Percentiles rank a stretch among this genome's conserved stretches.
Evolutionary conservation across 2,888 invertebrate genomes (phyloP).

Genomic region (Zygogramma bicolorata): DNA sequence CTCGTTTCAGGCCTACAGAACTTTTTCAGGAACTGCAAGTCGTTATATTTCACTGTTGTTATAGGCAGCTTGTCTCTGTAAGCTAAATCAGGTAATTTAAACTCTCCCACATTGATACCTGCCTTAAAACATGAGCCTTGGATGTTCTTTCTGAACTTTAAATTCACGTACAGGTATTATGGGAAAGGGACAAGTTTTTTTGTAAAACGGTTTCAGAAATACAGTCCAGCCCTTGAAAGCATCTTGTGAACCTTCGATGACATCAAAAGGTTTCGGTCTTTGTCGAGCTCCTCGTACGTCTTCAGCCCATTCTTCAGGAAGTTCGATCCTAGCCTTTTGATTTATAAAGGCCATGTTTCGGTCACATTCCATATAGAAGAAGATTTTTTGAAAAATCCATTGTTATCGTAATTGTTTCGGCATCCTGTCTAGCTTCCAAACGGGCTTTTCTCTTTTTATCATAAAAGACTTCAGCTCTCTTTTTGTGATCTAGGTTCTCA

Average conservation of each 20-base stretch:
- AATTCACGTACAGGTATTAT: not conserved
- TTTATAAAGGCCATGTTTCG: constrained; percentile 16
- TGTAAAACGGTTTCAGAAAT: constrained; percentile 8
- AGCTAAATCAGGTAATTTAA: not conserved
- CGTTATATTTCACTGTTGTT: not conserved
- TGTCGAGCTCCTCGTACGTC: not conserved
- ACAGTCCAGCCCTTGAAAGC: constrained; percentile 12
- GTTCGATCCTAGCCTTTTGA: constrained; percentile 11
- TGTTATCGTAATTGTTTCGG: not conserved
- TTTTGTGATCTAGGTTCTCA: not conserved
- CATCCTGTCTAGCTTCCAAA: not conserved
- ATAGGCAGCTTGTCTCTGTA: not conserved
- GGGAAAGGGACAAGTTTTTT: not conserved
- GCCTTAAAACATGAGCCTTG: not conserved
- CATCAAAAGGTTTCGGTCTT: not conserved
- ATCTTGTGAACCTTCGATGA: constrained; percentile 1
- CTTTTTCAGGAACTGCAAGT: not conserved
- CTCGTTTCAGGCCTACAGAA: not conserved
- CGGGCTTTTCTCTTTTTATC: constrained; percentile 8
- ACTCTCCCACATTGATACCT: not conserved
- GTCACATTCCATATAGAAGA: constrained; percentile 13
- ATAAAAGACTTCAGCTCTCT: not conserved
- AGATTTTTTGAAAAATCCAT: not conserved
- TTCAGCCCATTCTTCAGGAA: constrained; percentile 1
- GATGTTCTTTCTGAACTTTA: not conserved